These are phyloP conservation scores for Megastigmus dorsalis DNA, from an alignment of 2,888 invertebrate genomes.

Conservation along the genomic window DNA sequence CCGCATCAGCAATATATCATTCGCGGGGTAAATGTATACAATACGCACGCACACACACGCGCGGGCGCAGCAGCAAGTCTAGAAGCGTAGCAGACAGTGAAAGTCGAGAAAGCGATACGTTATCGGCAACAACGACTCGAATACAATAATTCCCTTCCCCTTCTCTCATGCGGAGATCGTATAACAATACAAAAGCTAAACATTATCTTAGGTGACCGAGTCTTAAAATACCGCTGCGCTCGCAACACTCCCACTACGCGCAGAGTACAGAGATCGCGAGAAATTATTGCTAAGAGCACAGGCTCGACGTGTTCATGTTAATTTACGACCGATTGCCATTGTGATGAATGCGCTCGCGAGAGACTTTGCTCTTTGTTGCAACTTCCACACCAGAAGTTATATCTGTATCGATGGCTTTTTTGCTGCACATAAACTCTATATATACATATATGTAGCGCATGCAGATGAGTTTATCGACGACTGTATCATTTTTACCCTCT, in stretches of 20 bases:
- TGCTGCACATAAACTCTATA: background rate
- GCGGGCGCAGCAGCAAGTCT: background rate
- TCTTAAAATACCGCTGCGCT: slow-evolving; percentile 17
- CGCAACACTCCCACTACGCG: too few species aligned
- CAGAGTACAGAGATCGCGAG: background rate
- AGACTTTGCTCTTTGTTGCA: background rate
- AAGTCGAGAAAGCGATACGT: slow-evolving; percentile 10
- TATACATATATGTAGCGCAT: too few species aligned
- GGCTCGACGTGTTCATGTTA: too few species aligned
- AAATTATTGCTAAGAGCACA: background rate
- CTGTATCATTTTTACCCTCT: background rate
- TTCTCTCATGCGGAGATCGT: slow-evolving; percentile 1
- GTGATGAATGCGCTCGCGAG: background rate
- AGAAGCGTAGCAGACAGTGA: background rate
- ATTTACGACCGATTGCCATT: slow-evolving; percentile 11
- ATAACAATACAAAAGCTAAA: background rate
- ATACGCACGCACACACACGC: background rate
- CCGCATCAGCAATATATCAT: too few species aligned
- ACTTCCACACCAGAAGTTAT: background rate
- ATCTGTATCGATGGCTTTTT: background rate
- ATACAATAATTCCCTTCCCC: background rate
- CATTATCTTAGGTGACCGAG: background rate
- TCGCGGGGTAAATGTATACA: too few species aligned
- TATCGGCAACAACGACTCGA: background rate
- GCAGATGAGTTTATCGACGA: background rate